A percentile compares a stretch with the other conserved stretches of the same genome.
These are phyloP conservation scores for Smittia aterrima DNA, from an alignment of 2,888 invertebrate species.

Conservation along the genomic window DNA sequence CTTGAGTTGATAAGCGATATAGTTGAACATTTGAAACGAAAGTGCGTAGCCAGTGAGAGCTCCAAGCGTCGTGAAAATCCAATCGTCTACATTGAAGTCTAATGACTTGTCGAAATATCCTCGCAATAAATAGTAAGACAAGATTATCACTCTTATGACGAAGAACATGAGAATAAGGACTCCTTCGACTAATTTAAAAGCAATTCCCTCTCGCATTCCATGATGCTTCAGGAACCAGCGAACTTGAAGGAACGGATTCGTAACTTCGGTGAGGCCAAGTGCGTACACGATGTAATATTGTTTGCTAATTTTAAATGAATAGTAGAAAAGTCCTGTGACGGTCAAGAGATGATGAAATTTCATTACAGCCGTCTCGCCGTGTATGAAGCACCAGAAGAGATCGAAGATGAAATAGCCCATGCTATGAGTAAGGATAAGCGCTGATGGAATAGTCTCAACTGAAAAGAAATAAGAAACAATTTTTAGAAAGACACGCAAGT, in stretches of 20 bases:
- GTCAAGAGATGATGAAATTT: conserved; percentile 36
- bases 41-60: conserved; percentile 7
- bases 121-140: neutral
- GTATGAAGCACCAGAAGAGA: conserved; percentile 14
- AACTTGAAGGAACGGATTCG: conserved; percentile 62
- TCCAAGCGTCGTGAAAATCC: conserved; percentile 30
- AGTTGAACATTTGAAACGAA: conserved; percentile 26
- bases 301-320: conserved; percentile 28
- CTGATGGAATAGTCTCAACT: conserved; percentile 21
- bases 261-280: conserved; percentile 60
- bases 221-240: conserved; percentile 56
- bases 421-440: conserved; percentile 23
- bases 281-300: conserved; percentile 46
- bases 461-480: neutral
- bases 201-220: conserved; percentile 53
- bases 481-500: neutral
- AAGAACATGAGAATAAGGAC: conserved; percentile 46
- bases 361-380: conserved; percentile 14
- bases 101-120: neutral
- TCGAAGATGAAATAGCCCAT: conserved; percentile 36
- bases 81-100: conserved; percentile 15
- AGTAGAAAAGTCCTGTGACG: conserved; percentile 29
- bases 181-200: conserved; percentile 56
- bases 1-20: conserved; percentile 17
- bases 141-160: neutral